Evolutionary conservation across 2,888 invertebrate species (phyloP).

Genomic region (Tetragonula carbonaria): DNA sequence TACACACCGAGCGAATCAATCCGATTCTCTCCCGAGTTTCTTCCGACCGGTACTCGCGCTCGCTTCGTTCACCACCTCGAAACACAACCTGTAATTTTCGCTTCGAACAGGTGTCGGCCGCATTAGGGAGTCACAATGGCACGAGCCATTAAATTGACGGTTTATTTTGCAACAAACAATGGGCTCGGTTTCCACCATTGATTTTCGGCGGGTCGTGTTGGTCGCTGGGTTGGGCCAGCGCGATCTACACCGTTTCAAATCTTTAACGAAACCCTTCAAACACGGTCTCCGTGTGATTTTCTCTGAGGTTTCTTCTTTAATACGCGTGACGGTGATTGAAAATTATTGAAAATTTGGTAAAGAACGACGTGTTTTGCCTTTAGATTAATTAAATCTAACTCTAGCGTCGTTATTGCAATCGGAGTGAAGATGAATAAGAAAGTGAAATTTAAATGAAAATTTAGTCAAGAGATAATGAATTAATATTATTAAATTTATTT

Average conservation of each 20-base stretch:
- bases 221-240: background rate
- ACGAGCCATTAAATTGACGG: constrained; percentile 36
- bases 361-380: too few species aligned
- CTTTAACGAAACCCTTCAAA: background rate
- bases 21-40: constrained; percentile 4
- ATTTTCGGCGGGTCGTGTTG: constrained; percentile 17
- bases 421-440: too few species aligned
- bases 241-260: background rate
- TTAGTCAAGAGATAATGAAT: too few species aligned
- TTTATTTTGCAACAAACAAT: constrained; percentile 41
- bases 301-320: background rate
- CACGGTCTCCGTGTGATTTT: background rate
- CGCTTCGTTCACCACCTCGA: constrained; percentile 26
- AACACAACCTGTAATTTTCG: constrained; percentile 42
- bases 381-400: too few species aligned
- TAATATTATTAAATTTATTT: too few species aligned
- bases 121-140: constrained; percentile 36
- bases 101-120: constrained; percentile 53
- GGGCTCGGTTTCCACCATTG: background rate
- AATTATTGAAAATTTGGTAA: background rate
- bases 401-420: too few species aligned
- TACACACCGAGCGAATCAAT: background rate
- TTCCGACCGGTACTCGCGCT: constrained; percentile 10
- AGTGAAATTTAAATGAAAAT: too few species aligned
- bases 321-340: background rate